Conservation (phyloP, 2,797 vertebrate species). For the Poeciliopsis paucimaculata region DNA sequence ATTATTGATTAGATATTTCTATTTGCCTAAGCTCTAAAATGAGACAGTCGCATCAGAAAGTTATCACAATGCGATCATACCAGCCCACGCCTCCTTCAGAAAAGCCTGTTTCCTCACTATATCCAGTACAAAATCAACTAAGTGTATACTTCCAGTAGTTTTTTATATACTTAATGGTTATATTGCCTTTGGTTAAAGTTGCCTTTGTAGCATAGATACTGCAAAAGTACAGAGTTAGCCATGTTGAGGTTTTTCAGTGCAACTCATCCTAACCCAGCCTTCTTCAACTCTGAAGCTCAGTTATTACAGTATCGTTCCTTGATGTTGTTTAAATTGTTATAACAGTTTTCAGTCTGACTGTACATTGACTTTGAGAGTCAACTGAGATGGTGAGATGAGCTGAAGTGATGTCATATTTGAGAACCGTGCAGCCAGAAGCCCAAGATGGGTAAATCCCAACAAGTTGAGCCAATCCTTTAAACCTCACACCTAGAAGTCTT, state of each 20-base stretch:
- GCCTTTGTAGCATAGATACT: background rate
- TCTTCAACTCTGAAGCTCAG: background rate
- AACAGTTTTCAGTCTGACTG: constrained; percentile 5
- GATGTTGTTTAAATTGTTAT: background rate
- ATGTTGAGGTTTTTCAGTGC: background rate
- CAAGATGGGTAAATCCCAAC: constrained; percentile 6
- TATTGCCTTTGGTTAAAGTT: no score
- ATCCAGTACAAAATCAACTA: background rate
- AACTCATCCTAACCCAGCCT: background rate
- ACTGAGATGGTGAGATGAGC: background rate
- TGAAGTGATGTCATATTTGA: constrained; percentile 6
- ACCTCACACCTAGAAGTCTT: background rate
- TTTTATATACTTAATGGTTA: background rate
- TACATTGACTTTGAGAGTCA: background rate
- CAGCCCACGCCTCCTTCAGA: background rate
- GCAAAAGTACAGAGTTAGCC: background rate
- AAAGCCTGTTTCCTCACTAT: background rate
- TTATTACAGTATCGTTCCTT: background rate
- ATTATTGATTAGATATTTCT: background rate
- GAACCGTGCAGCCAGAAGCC: background rate
- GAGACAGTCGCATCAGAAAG: background rate
- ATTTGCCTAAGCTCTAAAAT: background rate
- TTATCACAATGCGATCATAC: background rate
- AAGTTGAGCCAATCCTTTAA: background rate
- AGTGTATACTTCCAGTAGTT: background rate